Percentiles rank a stretch among this genome's conserved stretches.
Conservation (phyloP, 2,113 vertebrate genomes). For the Barnardius zonarius region DNA sequence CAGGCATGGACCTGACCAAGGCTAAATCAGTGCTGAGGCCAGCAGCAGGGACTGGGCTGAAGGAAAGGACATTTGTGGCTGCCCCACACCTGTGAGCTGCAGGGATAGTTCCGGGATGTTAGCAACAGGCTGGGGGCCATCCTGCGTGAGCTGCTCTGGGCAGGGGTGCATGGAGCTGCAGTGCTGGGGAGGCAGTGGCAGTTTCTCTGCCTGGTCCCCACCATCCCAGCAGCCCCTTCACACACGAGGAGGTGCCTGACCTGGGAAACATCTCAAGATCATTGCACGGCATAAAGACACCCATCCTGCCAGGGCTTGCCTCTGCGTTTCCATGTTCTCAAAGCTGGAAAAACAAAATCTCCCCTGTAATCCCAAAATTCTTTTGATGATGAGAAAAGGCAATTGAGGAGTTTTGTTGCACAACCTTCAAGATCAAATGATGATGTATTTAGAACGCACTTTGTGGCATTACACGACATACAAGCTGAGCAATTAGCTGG, state of each 20-base stretch:
- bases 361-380: background rate
- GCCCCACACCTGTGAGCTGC: background rate
- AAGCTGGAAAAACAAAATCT: background rate
- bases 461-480: background rate
- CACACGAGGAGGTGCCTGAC: background rate
- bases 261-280: background rate
- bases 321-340: background rate
- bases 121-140: background rate
- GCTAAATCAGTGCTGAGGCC: conserved; percentile 24
- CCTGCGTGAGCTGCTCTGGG: background rate
- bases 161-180: background rate
- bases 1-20: background rate
- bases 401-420: conserved; percentile 8
- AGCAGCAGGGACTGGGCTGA: background rate
- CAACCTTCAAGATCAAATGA: background rate
- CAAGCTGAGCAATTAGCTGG: background rate
- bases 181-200: accelerated
- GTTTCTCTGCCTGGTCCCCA: background rate
- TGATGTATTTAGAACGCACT: conserved; percentile 2
- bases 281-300: background rate
- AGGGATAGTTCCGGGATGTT: accelerated
- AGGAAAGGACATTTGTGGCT: background rate
- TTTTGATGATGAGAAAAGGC: conserved; percentile 12
- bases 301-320: background rate
- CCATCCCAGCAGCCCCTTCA: no score